Evolutionary conservation across 2,888 invertebrate genomes (phyloP), one percentile per base, ranked within the genome.

Genomic region (Blera fallax): DNA sequence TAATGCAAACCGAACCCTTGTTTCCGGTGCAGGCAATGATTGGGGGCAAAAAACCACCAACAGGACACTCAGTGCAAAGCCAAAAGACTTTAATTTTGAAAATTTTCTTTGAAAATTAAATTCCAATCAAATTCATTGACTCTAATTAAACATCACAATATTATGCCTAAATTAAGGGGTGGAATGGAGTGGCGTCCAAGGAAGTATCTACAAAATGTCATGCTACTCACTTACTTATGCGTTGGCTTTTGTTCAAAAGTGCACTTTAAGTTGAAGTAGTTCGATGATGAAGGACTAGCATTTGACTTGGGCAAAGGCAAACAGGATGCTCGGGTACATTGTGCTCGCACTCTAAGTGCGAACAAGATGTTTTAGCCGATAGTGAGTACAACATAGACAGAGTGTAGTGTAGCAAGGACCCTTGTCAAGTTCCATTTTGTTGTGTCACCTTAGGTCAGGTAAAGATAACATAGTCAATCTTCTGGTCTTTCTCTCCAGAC

Each of bases 381-480:
- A 72, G 69, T 60, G 60, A 10, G 18, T 64, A 34, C 50, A 37
- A 32, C 52, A 21, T 21, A 52, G 50, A 52, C 34, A 34, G n/a
- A 50, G 34, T 69, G 52, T 37, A 58, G 50, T n/a, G n/a, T 4
- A 14, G 21, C 65, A 64, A 76, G 84, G 54, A 85, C 85, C 85
- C 85, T 85, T 81, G 85, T 85, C 85, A 85, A 85, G 81, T 85
- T 81, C 77, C 72, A 65, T 72, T 85, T 81, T 76, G 76, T 85
- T 85, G 85, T 85, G 85, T 81, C 85, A 85, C 85, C 81, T 85
- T 77, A 72, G 81, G 81, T 80, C 81, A 81, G 81, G 81, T 76
- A 73, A 67, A 85, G 85, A 85, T 85, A 85, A 81, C 85, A 81
- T 72, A 85, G 81, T 77, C 76, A 65, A 70, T 85, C 64, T 74